These are phyloP conservation scores for Actinia equina DNA, from an alignment of 64 coral and sea anemone species.

Conservation along the genomic window DNA sequence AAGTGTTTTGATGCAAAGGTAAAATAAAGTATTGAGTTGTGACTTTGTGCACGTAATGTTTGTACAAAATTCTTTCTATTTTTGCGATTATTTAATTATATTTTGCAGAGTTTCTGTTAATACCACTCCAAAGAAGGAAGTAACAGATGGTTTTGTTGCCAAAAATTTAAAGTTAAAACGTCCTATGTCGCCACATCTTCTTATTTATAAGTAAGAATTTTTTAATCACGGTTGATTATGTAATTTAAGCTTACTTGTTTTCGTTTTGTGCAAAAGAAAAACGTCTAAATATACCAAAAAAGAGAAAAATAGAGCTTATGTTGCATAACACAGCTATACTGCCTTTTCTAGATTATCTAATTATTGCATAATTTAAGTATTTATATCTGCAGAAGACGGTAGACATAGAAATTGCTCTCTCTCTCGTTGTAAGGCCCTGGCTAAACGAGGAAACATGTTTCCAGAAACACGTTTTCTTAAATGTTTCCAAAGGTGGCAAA, in stretches of 20 bases:
- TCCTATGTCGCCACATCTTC: conserved; percentile 22
- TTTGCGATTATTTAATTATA: not conserved
- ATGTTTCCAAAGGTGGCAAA: too few species aligned
- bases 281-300: too few species aligned
- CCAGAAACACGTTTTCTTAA: too few species aligned
- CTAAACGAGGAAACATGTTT: too few species aligned
- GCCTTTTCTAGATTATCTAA: too few species aligned
- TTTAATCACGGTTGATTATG: not conserved
- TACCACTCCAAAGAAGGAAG: not conserved
- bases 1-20: conserved; percentile 17
- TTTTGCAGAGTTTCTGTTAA: conserved; percentile 3
- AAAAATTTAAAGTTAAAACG: conserved; percentile 16
- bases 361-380: too few species aligned
- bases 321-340: too few species aligned
- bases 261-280: not conserved
- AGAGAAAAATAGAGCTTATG: too few species aligned
- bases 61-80: not conserved
- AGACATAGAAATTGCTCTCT: too few species aligned
- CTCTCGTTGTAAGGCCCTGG: too few species aligned
- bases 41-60: not conserved
- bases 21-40: not conserved
- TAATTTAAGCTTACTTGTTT: not conserved
- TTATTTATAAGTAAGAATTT: conserved; percentile 8
- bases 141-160: not conserved
- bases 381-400: too few species aligned